Conservation (phyloP, 1,140 invertebrate genomes). For the Drosophila kanapiae region DNA sequence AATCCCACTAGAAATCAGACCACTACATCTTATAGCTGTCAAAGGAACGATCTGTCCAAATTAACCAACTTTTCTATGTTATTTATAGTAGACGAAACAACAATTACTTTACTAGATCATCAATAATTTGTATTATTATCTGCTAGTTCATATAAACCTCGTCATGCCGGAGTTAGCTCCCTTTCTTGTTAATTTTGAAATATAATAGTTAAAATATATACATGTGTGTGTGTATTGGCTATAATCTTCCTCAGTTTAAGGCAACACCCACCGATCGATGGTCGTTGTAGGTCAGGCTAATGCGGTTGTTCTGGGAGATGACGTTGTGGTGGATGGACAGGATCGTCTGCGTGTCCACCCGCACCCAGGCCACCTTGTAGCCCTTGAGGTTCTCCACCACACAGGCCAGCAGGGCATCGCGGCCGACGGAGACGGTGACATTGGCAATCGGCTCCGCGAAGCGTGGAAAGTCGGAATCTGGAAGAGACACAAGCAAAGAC, state of each 20-base stretch:
- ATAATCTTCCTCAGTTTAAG: neutral
- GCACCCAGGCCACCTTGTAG: constrained; percentile 97
- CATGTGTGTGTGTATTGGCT: no score
- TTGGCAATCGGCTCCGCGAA: constrained; percentile 97
- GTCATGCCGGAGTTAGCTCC: no score
- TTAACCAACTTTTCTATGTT: no score
- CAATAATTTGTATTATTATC: no score
- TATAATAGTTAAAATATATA: no score
- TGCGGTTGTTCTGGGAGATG: constrained; percentile 94
- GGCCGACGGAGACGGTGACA: constrained; percentile 95
- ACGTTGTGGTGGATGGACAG: constrained; percentile 95
- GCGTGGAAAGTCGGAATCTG: constrained; percentile 89
- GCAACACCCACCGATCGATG: constrained; percentile 88
- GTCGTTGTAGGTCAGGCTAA: constrained; percentile 94
- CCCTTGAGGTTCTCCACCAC: constrained; percentile 95
- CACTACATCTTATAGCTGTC: no score
- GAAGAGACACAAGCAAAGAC: constrained; percentile 1
- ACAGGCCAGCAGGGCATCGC: constrained; percentile 96
- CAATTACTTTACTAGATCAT: no score
- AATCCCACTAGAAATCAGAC: no score
- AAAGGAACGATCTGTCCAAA: no score
- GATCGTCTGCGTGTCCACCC: constrained; percentile 96
- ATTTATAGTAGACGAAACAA: no score
- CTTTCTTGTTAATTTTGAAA: no score
- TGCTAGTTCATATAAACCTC: no score